phyloP scores from a whole-genome alignment of 2,113 vertebrate species.

The Sprattus sprattus region DNA sequence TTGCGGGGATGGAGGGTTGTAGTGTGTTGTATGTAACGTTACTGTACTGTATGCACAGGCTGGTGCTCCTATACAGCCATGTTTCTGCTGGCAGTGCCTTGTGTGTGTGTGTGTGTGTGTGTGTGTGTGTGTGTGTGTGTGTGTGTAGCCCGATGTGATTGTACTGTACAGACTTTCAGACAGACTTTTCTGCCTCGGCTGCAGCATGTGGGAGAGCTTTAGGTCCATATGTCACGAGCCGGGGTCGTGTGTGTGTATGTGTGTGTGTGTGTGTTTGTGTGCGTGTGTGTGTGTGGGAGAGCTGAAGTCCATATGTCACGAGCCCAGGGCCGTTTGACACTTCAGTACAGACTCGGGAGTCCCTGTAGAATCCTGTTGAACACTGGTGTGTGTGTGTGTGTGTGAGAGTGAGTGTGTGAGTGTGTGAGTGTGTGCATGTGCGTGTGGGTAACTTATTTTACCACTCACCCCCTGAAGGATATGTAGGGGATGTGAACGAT shows the following conservation, averaged over 20 bases:
- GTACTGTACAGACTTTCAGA: constrained; percentile 19
- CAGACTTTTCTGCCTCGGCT: too few species aligned
- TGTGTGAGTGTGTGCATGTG: constrained; percentile 24
- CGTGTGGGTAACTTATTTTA: constrained; percentile 70
- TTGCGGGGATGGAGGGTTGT: too few species aligned
- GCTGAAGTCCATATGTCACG: too few species aligned
- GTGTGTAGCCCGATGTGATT: constrained; percentile 25
- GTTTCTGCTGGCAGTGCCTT: constrained; percentile 74
- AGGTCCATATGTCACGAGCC: too few species aligned
- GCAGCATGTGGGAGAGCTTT: too few species aligned
- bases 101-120: constrained; percentile 56
- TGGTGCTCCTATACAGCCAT: constrained; percentile 25
- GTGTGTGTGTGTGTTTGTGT: too few species aligned
- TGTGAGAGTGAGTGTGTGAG: constrained; percentile 17
- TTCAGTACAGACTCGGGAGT: neutral
- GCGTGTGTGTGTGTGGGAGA: too few species aligned
- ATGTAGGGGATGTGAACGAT: constrained; percentile 56
- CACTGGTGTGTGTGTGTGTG: constrained; percentile 10
- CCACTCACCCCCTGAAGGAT: constrained; percentile 48
- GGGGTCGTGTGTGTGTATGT: too few species aligned
- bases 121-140: constrained; percentile 37
- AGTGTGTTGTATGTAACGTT: neutral
- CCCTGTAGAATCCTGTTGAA: neutral
- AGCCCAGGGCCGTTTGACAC: too few species aligned
- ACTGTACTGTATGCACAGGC: constrained; percentile 27